phyloP scores from a whole-genome alignment of 2,888 invertebrate genomes.

The Acleris cristana region DNA sequence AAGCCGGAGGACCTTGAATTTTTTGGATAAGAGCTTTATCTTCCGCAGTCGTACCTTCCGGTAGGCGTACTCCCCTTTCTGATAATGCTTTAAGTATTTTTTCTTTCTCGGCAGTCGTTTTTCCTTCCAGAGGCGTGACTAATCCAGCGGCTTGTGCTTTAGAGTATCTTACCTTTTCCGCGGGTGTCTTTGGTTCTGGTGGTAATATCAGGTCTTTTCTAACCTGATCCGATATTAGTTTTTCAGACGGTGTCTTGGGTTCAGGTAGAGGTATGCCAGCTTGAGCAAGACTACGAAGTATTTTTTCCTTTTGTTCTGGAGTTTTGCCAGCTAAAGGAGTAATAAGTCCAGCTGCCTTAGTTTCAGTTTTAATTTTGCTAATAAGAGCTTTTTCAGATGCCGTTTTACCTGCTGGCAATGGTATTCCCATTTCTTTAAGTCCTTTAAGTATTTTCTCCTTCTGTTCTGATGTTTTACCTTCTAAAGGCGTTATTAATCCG shows the following conservation, averaged over 20 bases:
- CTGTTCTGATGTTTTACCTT: too few relatives aligned
- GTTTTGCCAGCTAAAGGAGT: too few relatives aligned
- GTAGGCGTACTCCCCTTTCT: not conserved
- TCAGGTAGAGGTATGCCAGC: not conserved
- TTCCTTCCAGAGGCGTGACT: not conserved
- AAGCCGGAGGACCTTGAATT: not conserved
- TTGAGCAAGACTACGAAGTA: not conserved
- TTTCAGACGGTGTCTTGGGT: not conserved
- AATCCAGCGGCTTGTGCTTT: too few relatives aligned
- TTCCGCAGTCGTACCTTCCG: not conserved
- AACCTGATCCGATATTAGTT: not conserved
- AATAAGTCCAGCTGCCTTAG: too few relatives aligned
- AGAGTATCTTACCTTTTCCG: not conserved
- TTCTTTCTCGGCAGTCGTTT: too few relatives aligned
- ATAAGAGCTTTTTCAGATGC: too few relatives aligned
- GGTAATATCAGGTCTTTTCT: not conserved
- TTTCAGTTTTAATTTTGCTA: too few relatives aligned
- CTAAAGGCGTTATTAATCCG: too few relatives aligned
- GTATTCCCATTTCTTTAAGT: too few relatives aligned
- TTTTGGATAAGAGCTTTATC: constrained; percentile 36
- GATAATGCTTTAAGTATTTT: not conserved
- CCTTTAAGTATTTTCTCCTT: too few relatives aligned
- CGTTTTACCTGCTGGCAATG: too few relatives aligned
- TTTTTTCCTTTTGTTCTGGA: not conserved
- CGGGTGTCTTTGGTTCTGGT: not conserved